A percentile compares a stretch with the other conserved stretches of the same genome.
phyloP scores from a whole-genome alignment of 2,797 vertebrate species.

The Neomorphus geoffroyi region DNA sequence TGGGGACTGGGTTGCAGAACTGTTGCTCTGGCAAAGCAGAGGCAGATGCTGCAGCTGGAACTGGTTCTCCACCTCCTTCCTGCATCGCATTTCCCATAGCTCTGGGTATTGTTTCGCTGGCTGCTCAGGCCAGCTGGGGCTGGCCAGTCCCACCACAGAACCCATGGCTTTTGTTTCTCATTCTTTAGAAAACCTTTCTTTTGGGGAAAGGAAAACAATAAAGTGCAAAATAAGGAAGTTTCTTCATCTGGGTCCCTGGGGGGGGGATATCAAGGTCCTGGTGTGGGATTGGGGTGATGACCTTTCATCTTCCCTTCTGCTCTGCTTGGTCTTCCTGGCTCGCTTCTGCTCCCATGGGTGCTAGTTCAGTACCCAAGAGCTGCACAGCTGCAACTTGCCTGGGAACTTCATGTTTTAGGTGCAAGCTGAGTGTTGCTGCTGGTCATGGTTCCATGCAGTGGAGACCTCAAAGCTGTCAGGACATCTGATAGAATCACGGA shows the following conservation, averaged over 20 bases:
- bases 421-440: too few species aligned
- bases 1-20: background rate
- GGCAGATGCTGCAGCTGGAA: background rate
- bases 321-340: too few species aligned
- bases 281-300: background rate
- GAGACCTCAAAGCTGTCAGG: too few species aligned
- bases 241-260: background rate
- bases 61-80: background rate
- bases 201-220: background rate
- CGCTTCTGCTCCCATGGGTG: too few species aligned
- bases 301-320: background rate
- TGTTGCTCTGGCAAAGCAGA: accelerated
- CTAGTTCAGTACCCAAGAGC: too few species aligned
- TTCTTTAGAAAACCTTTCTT: background rate
- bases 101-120: background rate
- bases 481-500: too few species aligned
- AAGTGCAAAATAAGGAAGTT: background rate
- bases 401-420: too few species aligned
- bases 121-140: background rate
- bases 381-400: too few species aligned
- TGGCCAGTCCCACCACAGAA: background rate
- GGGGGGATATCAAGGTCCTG: background rate
- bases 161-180: background rate
- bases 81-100: background rate
- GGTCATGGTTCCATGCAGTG: too few species aligned